Percentiles rank a stretch among this genome's conserved stretches.
phyloP scores from a whole-genome alignment of 2,888 invertebrate species.

The Mellilla xanthometata region DNA sequence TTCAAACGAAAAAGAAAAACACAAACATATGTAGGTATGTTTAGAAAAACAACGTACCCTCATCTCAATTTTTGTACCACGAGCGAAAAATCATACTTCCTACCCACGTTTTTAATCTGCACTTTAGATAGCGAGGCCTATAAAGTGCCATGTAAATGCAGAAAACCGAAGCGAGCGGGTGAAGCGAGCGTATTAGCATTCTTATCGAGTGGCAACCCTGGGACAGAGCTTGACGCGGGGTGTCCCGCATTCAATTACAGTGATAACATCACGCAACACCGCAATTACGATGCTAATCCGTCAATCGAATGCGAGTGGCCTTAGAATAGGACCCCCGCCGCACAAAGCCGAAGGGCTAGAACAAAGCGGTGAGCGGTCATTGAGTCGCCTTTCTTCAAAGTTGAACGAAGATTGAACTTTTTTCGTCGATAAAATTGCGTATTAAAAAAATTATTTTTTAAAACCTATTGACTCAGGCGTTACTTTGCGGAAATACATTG shows the following conservation, averaged over 20 bases:
- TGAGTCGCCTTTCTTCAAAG: no score
- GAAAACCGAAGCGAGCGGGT: constrained; percentile 31
- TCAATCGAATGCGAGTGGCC: constrained; percentile 53
- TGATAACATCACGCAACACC: constrained; percentile 65
- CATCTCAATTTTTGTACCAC: background rate
- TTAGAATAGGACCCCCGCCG: constrained; percentile 33
- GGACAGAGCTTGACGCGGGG: constrained; percentile 24
- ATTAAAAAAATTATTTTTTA: no score
- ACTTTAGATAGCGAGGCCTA: constrained; percentile 35
- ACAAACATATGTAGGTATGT: no score
- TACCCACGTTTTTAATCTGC: constrained; percentile 36
- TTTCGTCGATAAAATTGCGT: no score
- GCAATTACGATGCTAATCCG: constrained; percentile 70
- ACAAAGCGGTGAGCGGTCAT: constrained; percentile 1
- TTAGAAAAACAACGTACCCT: no score
- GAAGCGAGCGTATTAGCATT: constrained; percentile 35
- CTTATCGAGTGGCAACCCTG: constrained; percentile 33
- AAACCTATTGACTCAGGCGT: no score
- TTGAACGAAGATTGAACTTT: no score
- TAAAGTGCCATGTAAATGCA: constrained; percentile 34
- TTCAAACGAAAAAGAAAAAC: no score
- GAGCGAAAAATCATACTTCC: constrained; percentile 27
- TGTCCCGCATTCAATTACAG: constrained; percentile 62
- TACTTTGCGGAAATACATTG: no score
- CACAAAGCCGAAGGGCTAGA: constrained; percentile 9